Evolutionary conservation across 2,888 invertebrate species (phyloP).

Genomic region (Alcis repandata): DNA sequence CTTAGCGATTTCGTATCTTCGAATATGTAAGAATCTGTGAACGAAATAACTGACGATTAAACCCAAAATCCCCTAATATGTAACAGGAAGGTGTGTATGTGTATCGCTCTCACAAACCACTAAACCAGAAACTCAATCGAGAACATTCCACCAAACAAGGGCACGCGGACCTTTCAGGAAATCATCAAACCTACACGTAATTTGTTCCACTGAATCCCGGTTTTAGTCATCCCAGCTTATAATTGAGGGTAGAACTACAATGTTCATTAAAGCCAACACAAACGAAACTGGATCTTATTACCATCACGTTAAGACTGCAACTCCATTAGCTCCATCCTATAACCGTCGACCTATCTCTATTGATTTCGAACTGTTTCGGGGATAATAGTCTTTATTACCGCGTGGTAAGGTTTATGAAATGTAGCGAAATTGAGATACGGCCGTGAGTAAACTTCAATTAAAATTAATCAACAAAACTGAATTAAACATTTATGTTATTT

Average conservation of each 20-base stretch:
- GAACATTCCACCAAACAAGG: conserved; percentile 19
- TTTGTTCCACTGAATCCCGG: conserved; percentile 29
- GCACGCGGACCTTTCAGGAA: conserved; percentile 28
- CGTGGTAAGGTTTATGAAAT: conserved; percentile 9
- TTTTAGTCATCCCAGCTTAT: conserved; percentile 34
- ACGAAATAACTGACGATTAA: too few species aligned
- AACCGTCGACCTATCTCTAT: conserved; percentile 15
- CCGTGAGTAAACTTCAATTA: conserved; percentile 36
- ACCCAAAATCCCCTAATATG: too few species aligned
- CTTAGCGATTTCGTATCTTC: too few species aligned
- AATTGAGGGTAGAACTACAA: conserved; percentile 33
- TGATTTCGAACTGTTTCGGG: conserved; percentile 15
- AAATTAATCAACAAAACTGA: conserved; percentile 41
- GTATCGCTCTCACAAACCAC: conserved; percentile 17
- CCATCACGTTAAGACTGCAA: conserved; percentile 10
- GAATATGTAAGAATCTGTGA: too few species aligned
- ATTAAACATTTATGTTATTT: conserved; percentile 39
- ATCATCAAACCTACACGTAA: conserved; percentile 34
- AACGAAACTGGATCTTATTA: conserved; percentile 19
- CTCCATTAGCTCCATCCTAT: background rate
- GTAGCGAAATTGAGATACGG: conserved; percentile 18
- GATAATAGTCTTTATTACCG: conserved; percentile 6
- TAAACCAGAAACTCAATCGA: conserved; percentile 27
- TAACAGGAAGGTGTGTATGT: conserved; percentile 3
- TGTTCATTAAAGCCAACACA: conserved; percentile 21